Evolutionary conservation across 1,140 invertebrate species (phyloP).

Genomic region (Brachionus angularis): DNA sequence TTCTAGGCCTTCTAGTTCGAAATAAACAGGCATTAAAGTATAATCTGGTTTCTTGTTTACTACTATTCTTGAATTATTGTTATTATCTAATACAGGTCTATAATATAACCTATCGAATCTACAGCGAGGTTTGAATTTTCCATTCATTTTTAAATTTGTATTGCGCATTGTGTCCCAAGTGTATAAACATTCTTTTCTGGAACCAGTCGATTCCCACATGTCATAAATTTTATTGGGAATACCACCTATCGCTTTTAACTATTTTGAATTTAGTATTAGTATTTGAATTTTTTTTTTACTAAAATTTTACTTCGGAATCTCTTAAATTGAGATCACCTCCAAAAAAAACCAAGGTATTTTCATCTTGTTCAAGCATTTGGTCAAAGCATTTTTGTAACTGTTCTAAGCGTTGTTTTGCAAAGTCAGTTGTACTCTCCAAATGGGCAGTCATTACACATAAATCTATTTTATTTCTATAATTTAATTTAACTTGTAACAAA

Average conservation of each 20-base stretch:
- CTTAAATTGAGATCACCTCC: conserved; percentile 65
- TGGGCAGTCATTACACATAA: conserved; percentile 62
- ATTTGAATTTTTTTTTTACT: not conserved
- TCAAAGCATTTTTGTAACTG: conserved; percentile 60
- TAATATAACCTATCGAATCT: conserved; percentile 65
- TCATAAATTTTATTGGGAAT: conserved; percentile 60
- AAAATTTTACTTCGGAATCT: conserved; percentile 61
- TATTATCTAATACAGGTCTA: conserved; percentile 47
- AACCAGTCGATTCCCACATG: conserved; percentile 62
- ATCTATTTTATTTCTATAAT: conserved; percentile 57
- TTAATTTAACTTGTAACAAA: conserved; percentile 59
- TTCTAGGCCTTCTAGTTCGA: conserved; percentile 64
- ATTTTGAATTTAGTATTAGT: not conserved
- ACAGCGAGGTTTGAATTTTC: conserved; percentile 60
- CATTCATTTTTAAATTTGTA: conserved; percentile 30
- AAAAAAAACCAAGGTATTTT: conserved; percentile 60
- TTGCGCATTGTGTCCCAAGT: conserved; percentile 62
- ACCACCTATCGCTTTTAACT: conserved; percentile 57
- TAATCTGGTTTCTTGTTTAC: conserved; percentile 9
- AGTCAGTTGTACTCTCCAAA: conserved; percentile 63
- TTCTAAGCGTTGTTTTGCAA: conserved; percentile 55
- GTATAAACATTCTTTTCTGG: conserved; percentile 60
- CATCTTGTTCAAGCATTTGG: conserved; percentile 49
- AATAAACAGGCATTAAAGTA: conserved; percentile 59
- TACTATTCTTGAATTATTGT: conserved; percentile 23